These are phyloP conservation scores for Latheticus oryzae DNA, from an alignment of 2,888 invertebrate genomes.

Conservation along the genomic window DNA sequence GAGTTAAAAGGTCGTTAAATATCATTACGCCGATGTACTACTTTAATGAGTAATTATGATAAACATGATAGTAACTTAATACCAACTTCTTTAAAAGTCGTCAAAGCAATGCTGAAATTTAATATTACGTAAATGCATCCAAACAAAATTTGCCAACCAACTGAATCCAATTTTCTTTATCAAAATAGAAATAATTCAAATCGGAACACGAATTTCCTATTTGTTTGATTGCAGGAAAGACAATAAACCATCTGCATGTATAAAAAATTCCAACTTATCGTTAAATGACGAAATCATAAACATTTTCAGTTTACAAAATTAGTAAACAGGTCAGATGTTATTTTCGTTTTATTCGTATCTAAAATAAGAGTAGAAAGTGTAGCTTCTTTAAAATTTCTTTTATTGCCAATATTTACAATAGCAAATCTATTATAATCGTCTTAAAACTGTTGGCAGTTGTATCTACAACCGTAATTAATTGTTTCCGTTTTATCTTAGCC, in stretches of 20 bases:
- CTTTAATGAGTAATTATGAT: too few relatives aligned
- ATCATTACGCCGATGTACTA: too few relatives aligned
- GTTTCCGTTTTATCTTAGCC: slow-evolving; percentile 40
- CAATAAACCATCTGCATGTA: slow-evolving; percentile 1
- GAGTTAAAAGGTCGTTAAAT: too few relatives aligned
- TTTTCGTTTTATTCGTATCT: slow-evolving; percentile 24
- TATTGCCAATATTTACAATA: slow-evolving; percentile 1
- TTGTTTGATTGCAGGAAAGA: neutral
- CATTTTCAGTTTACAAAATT: slow-evolving; percentile 30
- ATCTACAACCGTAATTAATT: slow-evolving; percentile 36
- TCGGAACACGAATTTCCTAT: neutral
- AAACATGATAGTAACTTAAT: too few relatives aligned
- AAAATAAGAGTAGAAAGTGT: slow-evolving; percentile 17
- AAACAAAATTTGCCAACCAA: too few relatives aligned
- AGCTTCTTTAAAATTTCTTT: neutral
- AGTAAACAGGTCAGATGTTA: slow-evolving; percentile 30
- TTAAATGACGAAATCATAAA: slow-evolving; percentile 16
- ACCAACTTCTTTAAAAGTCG: too few relatives aligned
- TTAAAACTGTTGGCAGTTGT: slow-evolving; percentile 24
- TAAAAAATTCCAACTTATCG: slow-evolving; percentile 1
- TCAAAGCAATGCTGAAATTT: too few relatives aligned
- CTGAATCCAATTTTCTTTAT: too few relatives aligned
- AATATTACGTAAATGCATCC: too few relatives aligned
- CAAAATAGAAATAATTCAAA: too few relatives aligned
- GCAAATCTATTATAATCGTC: slow-evolving; percentile 8